Percentiles rank a stretch among this genome's conserved stretches.
phyloP scores from a whole-genome alignment of 2,888 invertebrate genomes.

The Ariolimax columbianus region DNA sequence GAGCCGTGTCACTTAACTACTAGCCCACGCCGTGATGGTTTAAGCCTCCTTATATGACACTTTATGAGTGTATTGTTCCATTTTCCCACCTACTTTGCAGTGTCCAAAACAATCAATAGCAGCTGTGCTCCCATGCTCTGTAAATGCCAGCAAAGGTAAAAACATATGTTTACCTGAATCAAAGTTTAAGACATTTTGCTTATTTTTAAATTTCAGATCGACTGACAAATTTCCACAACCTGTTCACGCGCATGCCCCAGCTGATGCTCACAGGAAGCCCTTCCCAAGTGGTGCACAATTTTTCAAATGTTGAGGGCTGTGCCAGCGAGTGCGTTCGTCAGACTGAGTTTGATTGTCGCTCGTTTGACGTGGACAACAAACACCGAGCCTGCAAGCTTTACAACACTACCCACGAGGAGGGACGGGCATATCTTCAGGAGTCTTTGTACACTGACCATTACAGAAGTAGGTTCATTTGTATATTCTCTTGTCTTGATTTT shows the following conservation, averaged over 20 bases:
- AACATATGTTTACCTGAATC: too few relatives aligned
- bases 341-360: constrained; percentile 72
- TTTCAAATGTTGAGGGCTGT: constrained; percentile 65
- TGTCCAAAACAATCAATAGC: too few relatives aligned
- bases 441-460: constrained; percentile 71
- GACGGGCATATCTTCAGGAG: constrained; percentile 65
- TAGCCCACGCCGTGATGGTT: too few relatives aligned
- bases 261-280: constrained; percentile 65
- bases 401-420: constrained; percentile 70
- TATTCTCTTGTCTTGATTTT: not conserved
- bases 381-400: constrained; percentile 66
- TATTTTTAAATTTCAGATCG: constrained; percentile 44
- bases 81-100: too few relatives aligned
- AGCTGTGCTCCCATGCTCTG: too few relatives aligned
- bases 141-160: too few relatives aligned
- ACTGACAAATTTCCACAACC: constrained; percentile 55
- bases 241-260: constrained; percentile 68
- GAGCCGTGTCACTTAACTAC: too few relatives aligned
- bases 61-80: too few relatives aligned
- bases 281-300: constrained; percentile 62
- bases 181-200: not conserved
- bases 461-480: constrained; percentile 66
- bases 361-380: constrained; percentile 73
- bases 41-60: too few relatives aligned
- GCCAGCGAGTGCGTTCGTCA: constrained; percentile 65